Evolutionary conservation across 2,113 vertebrate species (phyloP), one percentile per base, ranked within the genome.

Genomic region (Anhinga anhinga): DNA sequence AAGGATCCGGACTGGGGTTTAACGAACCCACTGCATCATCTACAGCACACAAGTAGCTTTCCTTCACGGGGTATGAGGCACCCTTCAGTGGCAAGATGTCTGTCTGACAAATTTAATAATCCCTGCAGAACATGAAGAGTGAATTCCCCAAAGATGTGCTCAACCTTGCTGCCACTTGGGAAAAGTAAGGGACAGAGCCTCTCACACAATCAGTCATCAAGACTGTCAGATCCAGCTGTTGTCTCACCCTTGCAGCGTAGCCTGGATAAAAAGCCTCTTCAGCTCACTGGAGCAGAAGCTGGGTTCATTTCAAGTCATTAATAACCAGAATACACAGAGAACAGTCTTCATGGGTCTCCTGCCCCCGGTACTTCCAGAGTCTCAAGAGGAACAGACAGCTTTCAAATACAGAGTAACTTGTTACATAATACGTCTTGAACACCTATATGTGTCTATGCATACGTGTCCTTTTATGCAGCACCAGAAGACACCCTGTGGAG

Each of bases 41-140:
- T 32, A 50, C 26, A 79, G 52, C n/a, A 87, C 40, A 93, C 78
- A 97, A 87, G 56, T 11, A 40, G 56, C 36, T 78, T 96, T 95
- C 66, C 80, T 93, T 91, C 83, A 81, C 45, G 30, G 89, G 42
- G n/a, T 62, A 74, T 13, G 30, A 93, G 38, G 62, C 83, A 77
- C 22, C 49, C 32, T 84, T 82, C 70, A 78, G 29, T 21, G 67
- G 63, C 32, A 79, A 20, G 23, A 38, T 2, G 4, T n/a, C 11
- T 34, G 34, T 73, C 92, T 82, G 83, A 95, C 5, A 22, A 88
- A 96, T 72, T 95, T 69, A 77, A 91, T 86, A 91, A 92, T 36
- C 72, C 61, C 91, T 53, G 69, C 20, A 90, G 82, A 97, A 94
- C 52, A 44, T 38, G 61, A 66, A 94, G 34, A 92, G 74, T 36